Evolutionary conservation across 2,113 vertebrate genomes (phyloP).

Genomic region (Psilopsiagon aymara): DNA sequence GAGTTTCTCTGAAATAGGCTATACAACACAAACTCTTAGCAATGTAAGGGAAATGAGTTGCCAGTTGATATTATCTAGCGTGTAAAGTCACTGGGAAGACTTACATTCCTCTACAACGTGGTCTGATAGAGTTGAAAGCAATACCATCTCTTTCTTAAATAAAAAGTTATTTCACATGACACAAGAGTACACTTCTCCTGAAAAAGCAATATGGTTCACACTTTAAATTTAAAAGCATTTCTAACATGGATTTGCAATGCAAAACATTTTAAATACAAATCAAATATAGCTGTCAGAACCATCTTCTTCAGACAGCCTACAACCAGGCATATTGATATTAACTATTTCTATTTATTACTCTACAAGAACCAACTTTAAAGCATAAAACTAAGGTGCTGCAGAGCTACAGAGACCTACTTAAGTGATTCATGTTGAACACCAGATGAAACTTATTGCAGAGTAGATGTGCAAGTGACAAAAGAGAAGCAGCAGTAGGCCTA

Average conservation of each 20-base stretch:
- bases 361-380: neutral
- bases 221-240: slow-evolving; percentile 29
- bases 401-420: neutral
- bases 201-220: slow-evolving; percentile 49
- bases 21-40: neutral
- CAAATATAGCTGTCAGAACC: slow-evolving; percentile 30
- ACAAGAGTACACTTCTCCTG: neutral
- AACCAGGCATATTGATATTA: slow-evolving; percentile 4
- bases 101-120: neutral
- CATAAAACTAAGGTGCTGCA: neutral
- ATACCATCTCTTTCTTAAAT: neutral
- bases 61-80: neutral
- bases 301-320: slow-evolving; percentile 27
- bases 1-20: neutral
- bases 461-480: neutral
- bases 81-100: slow-evolving; percentile 18
- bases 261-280: slow-evolving; percentile 52
- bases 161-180: slow-evolving; percentile 21
- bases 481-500: neutral
- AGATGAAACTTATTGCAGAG: neutral
- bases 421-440: neutral
- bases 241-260: slow-evolving; percentile 49
- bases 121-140: slow-evolving; percentile 24
- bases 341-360: slow-evolving; percentile 28
- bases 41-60: neutral